Evolutionary conservation across 2,113 vertebrate species (phyloP).

Genomic region (Bungarus multicinctus): DNA sequence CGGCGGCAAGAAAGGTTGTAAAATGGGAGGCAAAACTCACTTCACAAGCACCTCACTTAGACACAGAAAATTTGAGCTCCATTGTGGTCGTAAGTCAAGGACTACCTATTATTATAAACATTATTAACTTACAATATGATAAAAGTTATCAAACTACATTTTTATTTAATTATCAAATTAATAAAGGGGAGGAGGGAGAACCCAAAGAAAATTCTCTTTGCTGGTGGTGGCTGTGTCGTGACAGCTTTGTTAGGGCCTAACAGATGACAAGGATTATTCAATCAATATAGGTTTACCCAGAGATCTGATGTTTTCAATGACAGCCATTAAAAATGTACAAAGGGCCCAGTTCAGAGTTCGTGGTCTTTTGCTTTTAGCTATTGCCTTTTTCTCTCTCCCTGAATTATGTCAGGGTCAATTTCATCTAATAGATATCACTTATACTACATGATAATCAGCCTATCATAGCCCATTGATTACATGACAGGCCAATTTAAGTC

Average conservation of each 20-base stretch:
- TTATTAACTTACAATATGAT: background rate
- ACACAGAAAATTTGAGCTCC: background rate
- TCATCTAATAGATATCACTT: constrained; percentile 74
- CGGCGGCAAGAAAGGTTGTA: too few relatives aligned
- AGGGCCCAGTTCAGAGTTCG: constrained; percentile 55
- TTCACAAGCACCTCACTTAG: background rate
- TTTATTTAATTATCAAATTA: background rate
- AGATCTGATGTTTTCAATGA: constrained; percentile 68
- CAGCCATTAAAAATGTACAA: constrained; percentile 69
- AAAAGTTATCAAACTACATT: background rate
- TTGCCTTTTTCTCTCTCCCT: constrained; percentile 43
- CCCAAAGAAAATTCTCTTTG: constrained; percentile 66
- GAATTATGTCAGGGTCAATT: constrained; percentile 72
- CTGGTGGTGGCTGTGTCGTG: constrained; percentile 70
- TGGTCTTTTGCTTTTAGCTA: constrained; percentile 65
- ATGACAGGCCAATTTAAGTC: constrained; percentile 67
- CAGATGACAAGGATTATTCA: constrained; percentile 83
- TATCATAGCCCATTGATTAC: constrained; percentile 71
- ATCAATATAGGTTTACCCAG: constrained; percentile 74
- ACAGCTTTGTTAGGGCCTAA: constrained; percentile 85
- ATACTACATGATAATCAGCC: constrained; percentile 73
- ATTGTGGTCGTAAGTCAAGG: background rate
- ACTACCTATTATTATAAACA: background rate
- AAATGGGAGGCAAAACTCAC: too few relatives aligned
- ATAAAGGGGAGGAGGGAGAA: background rate